Conservation (phyloP, 1,140 invertebrate genomes). For the Magallana ariakensis region DNA sequence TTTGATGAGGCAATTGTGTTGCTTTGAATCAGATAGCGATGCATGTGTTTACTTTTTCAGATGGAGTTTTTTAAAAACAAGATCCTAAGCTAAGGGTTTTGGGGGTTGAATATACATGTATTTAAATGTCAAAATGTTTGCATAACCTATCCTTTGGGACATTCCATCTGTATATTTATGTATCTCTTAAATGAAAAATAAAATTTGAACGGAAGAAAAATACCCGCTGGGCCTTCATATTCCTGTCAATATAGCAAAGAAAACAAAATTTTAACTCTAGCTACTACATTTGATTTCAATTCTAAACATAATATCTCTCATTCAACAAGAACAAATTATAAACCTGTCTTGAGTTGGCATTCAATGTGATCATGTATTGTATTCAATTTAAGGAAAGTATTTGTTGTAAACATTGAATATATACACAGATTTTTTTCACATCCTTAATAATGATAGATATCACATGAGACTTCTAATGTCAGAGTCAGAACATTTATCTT, state of each 20-base stretch:
- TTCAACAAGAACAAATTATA: not conserved
- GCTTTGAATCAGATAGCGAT: not conserved
- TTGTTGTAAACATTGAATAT: not conserved
- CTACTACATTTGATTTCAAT: not conserved
- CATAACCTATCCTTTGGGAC: not conserved
- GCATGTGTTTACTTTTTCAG: conserved; percentile 5
- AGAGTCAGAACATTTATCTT: too few relatives aligned
- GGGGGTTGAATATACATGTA: not conserved
- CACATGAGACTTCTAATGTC: not conserved
- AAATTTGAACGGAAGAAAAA: conserved; percentile 7
- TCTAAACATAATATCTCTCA: not conserved
- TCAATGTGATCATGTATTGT: not conserved
- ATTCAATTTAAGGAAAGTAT: not conserved
- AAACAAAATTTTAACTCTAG: not conserved
- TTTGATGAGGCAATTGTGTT: conserved; percentile 20
- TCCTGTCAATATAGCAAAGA: not conserved
- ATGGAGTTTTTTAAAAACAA: not conserved
- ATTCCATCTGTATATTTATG: conserved; percentile 30
- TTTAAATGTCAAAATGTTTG: conserved; percentile 36
- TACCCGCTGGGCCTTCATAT: not conserved
- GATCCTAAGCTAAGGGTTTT: conserved; percentile 5
- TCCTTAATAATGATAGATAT: not conserved
- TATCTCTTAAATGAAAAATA: conserved; percentile 18
- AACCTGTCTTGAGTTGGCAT: not conserved
- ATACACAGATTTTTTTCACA: not conserved